Evolutionary conservation across 2,888 invertebrate species (phyloP).

Genomic region (Odontothrips loti): DNA sequence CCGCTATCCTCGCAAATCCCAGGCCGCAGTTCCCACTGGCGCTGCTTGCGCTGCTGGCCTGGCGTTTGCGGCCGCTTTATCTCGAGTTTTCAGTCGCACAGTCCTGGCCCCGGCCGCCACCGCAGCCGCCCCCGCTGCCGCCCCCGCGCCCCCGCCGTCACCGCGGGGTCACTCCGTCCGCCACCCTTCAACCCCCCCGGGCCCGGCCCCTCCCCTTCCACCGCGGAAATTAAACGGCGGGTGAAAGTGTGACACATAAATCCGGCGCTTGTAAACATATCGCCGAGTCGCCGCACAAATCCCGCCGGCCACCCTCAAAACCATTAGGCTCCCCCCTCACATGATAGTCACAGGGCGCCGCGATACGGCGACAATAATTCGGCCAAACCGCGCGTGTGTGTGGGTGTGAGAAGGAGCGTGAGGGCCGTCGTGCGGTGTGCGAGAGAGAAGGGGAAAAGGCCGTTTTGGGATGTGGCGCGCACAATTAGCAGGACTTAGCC

Average conservation of each 20-base stretch:
- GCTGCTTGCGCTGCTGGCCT: not conserved
- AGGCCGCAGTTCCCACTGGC: not conserved
- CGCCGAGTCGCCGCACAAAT: not conserved
- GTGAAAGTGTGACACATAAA: not conserved
- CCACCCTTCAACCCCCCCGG: not conserved
- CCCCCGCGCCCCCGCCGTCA: not conserved
- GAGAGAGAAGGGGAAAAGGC: too few species aligned
- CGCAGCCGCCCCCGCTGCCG: not conserved
- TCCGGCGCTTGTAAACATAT: not conserved
- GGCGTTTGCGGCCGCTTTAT: not conserved
- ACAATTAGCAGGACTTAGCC: conserved; percentile 22
- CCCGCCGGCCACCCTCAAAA: not conserved
- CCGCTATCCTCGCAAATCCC: not conserved
- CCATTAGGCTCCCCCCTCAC: too few species aligned
- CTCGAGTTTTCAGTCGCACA: not conserved
- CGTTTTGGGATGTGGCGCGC: not conserved
- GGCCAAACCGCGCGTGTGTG: too few species aligned
- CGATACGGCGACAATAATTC: too few species aligned
- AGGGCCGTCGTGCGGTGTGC: too few species aligned
- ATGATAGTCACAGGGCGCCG: too few species aligned
- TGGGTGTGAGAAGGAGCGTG: too few species aligned
- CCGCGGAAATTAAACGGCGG: conserved; percentile 3
- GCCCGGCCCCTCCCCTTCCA: not conserved
- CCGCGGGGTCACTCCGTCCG: not conserved
- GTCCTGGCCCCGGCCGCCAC: not conserved